Conservation (phyloP, 1,140 invertebrate species). For the Trichonephila inaurata region DNA sequence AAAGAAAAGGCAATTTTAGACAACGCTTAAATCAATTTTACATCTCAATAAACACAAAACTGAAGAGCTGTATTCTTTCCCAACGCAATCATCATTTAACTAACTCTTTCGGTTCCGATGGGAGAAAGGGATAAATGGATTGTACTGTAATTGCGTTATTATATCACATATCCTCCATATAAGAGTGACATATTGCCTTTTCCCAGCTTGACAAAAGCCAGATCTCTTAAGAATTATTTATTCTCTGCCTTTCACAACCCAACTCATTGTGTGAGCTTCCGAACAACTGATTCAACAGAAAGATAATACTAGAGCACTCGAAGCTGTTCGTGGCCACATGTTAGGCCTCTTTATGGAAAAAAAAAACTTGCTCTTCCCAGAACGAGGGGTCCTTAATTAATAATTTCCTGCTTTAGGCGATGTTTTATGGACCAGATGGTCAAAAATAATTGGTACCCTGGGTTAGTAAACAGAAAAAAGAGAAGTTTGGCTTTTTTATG, state of each 20-base stretch:
- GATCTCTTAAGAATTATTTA: background rate
- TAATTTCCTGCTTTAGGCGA: background rate
- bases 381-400: background rate
- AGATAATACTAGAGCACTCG: background rate
- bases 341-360: background rate
- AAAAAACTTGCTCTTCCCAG: background rate
- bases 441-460: background rate
- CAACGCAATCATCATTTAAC: background rate
- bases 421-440: background rate
- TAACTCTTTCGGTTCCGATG: background rate
- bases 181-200: background rate
- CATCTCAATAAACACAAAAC: background rate
- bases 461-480: background rate
- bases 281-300: slow-evolving; percentile 9
- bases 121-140: background rate
- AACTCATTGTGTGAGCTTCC: background rate
- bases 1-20: background rate
- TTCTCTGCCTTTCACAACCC: background rate
- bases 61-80: background rate
- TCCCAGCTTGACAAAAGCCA: background rate
- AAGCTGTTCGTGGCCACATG: background rate
- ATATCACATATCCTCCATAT: background rate
- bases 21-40: background rate
- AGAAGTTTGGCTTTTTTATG: background rate
- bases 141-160: background rate